Percentiles rank a stretch among this genome's conserved stretches.
These are phyloP conservation scores for Orthosia incerta DNA, from an alignment of 2,888 invertebrate genomes.

Conservation along the genomic window DNA sequence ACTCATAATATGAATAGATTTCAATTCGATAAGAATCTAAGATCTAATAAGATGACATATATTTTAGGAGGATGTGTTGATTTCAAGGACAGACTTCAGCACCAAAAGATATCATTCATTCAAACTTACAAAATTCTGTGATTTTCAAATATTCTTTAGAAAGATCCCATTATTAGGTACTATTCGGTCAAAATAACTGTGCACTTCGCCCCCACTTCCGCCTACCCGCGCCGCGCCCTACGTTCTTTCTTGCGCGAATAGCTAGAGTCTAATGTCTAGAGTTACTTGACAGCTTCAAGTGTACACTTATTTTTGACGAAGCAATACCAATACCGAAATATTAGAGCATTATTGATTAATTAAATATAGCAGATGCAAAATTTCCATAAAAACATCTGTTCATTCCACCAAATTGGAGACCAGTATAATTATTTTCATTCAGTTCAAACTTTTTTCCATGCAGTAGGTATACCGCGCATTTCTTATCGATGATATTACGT, in stretches of 20 bases:
- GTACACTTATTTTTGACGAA: too few relatives aligned
- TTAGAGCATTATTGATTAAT: not conserved
- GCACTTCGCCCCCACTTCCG: too few relatives aligned
- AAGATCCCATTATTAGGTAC: not conserved
- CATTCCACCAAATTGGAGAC: not conserved
- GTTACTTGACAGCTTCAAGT: too few relatives aligned
- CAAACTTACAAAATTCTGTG: not conserved
- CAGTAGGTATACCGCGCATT: not conserved
- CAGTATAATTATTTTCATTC: not conserved
- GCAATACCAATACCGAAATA: too few relatives aligned
- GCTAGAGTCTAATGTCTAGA: too few relatives aligned
- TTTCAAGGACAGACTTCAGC: not conserved
- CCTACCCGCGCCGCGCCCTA: too few relatives aligned
- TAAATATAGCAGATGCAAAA: constrained; percentile 9
- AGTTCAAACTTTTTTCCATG: not conserved
- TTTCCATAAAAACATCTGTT: constrained; percentile 17
- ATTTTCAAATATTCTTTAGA: not conserved
- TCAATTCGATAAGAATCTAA: too few relatives aligned
- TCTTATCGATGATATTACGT: constrained; percentile 37
- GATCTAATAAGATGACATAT: too few relatives aligned
- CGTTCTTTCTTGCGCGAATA: too few relatives aligned
- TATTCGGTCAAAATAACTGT: too few relatives aligned
- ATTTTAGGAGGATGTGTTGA: not conserved
- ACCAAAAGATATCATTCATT: not conserved
- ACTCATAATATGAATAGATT: not conserved